Base-by-base conservation (phyloP, 2,797 vertebrate species). In the Chelon auratus region DNA sequence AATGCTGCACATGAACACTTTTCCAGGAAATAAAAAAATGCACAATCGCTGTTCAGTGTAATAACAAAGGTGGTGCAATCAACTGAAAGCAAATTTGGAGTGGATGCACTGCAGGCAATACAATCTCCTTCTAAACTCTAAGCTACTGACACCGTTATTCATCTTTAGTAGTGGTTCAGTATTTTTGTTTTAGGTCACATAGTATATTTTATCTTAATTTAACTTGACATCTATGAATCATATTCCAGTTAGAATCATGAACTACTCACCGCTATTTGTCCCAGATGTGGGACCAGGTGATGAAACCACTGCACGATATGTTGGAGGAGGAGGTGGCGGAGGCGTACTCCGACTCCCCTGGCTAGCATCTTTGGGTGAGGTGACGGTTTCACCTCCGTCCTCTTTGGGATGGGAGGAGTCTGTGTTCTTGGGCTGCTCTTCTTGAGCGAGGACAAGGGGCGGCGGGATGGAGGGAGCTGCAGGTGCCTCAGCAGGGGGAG, bases 251-350 rank as follows among this genome's bases (percentile, higher is more conserved):
- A 45, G 2, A 91, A 3, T 84, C 85, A 61, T 2, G 87, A 89
- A 51, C 87, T 15, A 81, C 91, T 94, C 94, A 99, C 97, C 97
- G 53, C 96, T 97, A 72, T 94, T 96, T 4, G 93, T 62, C 68
- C 94, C 92, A 9, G 95, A 90, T 55, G 95, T 93, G 36, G 97
- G 97, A 55, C 97, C 97, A 0, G 97, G 97, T 12, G 97, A 98
- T 0, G 96, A 96, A 47, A 98, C 96, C 87, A 97, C 96, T 0
- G 97, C 93, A 74, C 96, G 94, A 95, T 99, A 99, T 71, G 97
- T 97, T 71, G 98, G 98, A 2, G 98, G 97, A 42, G 97, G 97
- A 51, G 96, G 97, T 61, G 96, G 97, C 15, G 97, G 97, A 4
- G 97, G 97, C 15, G 96, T 96, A 48, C 91, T 96, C 88, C 94